Evolutionary conservation across 1,140 invertebrate genomes (phyloP), one percentile per base, ranked within the genome.

Genomic region (Listronotus bonariensis): DNA sequence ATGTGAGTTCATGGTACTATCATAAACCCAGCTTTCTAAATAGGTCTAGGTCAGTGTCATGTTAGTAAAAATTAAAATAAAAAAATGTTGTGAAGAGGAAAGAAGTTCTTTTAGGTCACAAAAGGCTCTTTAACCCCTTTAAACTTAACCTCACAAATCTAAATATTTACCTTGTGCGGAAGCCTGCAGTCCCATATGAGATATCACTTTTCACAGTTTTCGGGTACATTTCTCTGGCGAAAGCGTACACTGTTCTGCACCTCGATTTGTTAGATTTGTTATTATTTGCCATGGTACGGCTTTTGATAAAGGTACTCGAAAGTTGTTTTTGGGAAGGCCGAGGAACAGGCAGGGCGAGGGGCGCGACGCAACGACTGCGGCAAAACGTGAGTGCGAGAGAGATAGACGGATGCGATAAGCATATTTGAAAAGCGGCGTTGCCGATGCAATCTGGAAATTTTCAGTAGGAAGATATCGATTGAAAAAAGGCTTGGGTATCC

Each of bases 201-300:
- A 89, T 83, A 71, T 83, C 80, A 68, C 82, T 77, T 72, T 83
- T 86, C 36, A 80, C 82, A 12, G 80, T 83, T 78, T 86, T 87
- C n/a, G 87, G 86, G 76, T 88, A 86, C 86, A 87, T 88, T 84
- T 88, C 86, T 80, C 86, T 82, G 49, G 86, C 87, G 80, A 88
- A 88, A 74, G 87, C 87, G 81, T 88, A 88, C 64, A 87, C 84
- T 41, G 84, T 84, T 79, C 83, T 74, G 34, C 53, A 67, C 49
- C 68, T 59, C 8, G 17, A 31, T 15, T 57, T 56, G 40, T 64
- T 64, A 54, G 20, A 26, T 26, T 63, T 68, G 57, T 54, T 67
- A 52, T 69, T 72, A 69, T 68, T 73, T 69, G 70, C 64, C 75
- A 77, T 77, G 61, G 64, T 65, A 51, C 36, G 10, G 14, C 10